Conservation (phyloP, 2,113 vertebrate genomes). For the Tursiops truncatus region DNA sequence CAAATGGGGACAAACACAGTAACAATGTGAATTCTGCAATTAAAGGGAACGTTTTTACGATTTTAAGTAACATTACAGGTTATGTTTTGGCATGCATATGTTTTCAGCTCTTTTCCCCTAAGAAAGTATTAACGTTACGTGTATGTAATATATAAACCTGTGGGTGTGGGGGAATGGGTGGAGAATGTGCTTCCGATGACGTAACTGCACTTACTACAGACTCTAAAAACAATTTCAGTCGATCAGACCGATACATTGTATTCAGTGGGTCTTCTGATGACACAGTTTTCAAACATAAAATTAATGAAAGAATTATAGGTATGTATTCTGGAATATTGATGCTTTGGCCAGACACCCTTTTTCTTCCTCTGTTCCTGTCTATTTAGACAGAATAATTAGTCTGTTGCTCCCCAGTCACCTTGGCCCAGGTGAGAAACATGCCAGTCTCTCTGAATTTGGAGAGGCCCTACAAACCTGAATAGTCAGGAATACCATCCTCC, state of each 20-base stretch:
- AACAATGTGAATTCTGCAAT: neutral
- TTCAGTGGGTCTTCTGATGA: neutral
- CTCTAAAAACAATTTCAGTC: neutral
- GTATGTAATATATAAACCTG: neutral
- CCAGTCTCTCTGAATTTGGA: neutral
- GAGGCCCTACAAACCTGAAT: neutral
- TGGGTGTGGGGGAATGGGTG: neutral
- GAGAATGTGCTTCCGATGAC: neutral
- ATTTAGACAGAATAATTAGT: neutral
- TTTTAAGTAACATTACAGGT: neutral
- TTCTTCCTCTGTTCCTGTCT: neutral
- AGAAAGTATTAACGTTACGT: neutral
- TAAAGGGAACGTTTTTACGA: neutral
- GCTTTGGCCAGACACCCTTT: neutral
- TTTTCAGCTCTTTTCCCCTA: neutral
- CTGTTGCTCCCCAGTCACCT: neutral
- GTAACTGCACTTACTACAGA: fast-evolving
- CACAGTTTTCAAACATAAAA: neutral
- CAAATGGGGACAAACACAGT: neutral
- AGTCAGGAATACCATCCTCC: neutral
- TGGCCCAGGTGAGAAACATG: neutral
- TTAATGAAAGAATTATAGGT: neutral
- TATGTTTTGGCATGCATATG: neutral
- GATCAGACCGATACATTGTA: neutral
- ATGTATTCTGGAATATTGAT: neutral